Percentiles rank a stretch among this genome's conserved stretches.
These are phyloP conservation scores for Aporophyla lueneburgensis DNA, from an alignment of 2,888 invertebrate genomes.

Conservation along the genomic window DNA sequence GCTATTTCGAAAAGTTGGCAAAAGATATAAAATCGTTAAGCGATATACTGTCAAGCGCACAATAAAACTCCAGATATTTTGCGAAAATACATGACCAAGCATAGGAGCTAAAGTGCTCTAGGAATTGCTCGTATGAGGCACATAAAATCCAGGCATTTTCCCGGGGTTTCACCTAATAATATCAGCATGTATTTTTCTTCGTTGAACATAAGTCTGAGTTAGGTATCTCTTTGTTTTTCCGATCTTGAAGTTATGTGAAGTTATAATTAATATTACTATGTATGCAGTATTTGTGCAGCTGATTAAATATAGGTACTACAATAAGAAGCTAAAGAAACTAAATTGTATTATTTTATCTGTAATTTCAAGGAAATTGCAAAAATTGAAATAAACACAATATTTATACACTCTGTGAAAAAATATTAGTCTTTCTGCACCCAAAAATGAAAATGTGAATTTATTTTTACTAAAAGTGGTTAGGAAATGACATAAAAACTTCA, in stretches of 20 bases:
- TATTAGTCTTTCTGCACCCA: neutral
- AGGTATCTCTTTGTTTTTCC: neutral
- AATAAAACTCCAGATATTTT: constrained; percentile 20
- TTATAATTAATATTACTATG: neutral
- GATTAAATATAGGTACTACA: neutral
- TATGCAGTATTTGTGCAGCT: constrained; percentile 2
- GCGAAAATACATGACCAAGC: constrained; percentile 8
- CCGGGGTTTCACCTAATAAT: neutral
- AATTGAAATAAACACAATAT: neutral
- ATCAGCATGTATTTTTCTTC: neutral
- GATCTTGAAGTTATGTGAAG: neutral
- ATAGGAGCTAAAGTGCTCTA: constrained; percentile 25
- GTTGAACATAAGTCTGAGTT: neutral
- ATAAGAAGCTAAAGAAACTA: constrained; percentile 14
- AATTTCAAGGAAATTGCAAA: neutral
- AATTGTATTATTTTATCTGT: neutral
- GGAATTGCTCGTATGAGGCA: constrained; percentile 1
- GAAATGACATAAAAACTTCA: neutral
- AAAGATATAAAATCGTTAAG: constrained; percentile 37
- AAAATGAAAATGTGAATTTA: neutral
- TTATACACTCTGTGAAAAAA: neutral
- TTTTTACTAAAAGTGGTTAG: neutral
- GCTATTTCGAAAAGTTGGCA: constrained; percentile 10
- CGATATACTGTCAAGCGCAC: constrained; percentile 45
- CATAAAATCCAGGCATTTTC: constrained; percentile 15